Base-by-base conservation (phyloP, 2,113 vertebrate genomes). In the Leptocoma aspasia region DNA sequence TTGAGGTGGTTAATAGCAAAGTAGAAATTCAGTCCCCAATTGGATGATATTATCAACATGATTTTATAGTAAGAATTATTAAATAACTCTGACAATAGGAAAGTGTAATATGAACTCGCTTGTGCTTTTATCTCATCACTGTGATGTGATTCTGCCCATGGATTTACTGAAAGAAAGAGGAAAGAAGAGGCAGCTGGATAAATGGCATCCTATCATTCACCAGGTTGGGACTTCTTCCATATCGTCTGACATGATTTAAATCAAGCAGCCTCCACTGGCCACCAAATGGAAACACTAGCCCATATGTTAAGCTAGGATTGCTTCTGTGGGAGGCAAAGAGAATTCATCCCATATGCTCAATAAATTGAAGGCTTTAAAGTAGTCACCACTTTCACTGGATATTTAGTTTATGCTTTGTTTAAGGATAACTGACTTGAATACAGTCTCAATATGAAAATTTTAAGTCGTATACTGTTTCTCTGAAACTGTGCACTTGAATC, bases 301-400 rank as follows among this genome's bases (percentile, higher is more conserved):
- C 17, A 23, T 33, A 13, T 44, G 17, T 71, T 63, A 82, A 84
- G 33, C 8, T 60, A 76, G 50, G 27, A 66, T 37, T 89, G 33
- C 52, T 47, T 94, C 39, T 82, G 37, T 26, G 49, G 16, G 39
- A 91, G n/a, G 60, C 60, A 95, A 70, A 76, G 59, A 31, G 39
- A 82, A 89, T 81, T 78, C 45, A 95, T 35, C 50, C 39, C 52
- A 70, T 35, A 23, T 33, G 17, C 11, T 96, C 60, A 70, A 76
- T 92, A 95, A 94, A 75, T 3, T 47, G 33, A 90, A 15, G 72
- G 49, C 30, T 60, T 91, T 93, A 82, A 88, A 93, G 85, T 79
- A 81, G 33, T 53, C 65, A 82, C 17, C 47, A 66, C 28, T 95
- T 96, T 45, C 64, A 52, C 70, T 69, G 65, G 66, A 69, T 45